Evolutionary conservation across 1,140 invertebrate genomes (phyloP), one percentile per base, ranked within the genome.

Genomic region (Rhyacophila brunnea): DNA sequence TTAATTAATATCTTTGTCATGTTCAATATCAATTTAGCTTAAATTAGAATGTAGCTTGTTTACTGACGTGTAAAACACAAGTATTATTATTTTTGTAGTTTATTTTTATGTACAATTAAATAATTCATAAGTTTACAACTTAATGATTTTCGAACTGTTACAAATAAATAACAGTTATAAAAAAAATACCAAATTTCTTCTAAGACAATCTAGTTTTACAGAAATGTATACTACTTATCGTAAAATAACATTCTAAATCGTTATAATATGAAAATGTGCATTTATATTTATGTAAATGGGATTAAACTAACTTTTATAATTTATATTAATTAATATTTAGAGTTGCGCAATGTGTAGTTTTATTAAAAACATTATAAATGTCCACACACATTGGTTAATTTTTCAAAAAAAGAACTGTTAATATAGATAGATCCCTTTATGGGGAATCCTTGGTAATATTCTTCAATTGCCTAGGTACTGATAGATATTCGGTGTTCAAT

Each of bases 11-110:
- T 40, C 11, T 40, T n/a, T 18, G 43, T 45, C 43, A 45, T 45
- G 15, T 45, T 45, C 10, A 6, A 45, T 19, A 15, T 45, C 17
- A 17, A 45, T 4, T 19, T 14, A 11, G 15, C 15, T 10, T 17
- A 45, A 17, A 15, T 17, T 45, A 17, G 13, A 17, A 10, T 10
- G 18, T 45, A 45, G 18, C 6, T 45, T 17, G 38, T 10, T 15
- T 45, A 45, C 14, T 17, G 17, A 45, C 10, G 43, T 45, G 43
- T 45, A 45, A 45, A 45, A 45, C 43, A 45, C 43, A 45, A 45
- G 43, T 45, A 45, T 45, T 45, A 13, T 40, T 40, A 40, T 40
- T 40, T 40, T 3, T 13, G 2, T 40, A 40, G 38, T 13, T 13
- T 40, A n/a, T n/a, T 40, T 40, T 40, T 13, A 17, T 15, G 18